Base-by-base conservation (phyloP, 2,888 invertebrate species). In the Mesorhabditis belari region DNA sequence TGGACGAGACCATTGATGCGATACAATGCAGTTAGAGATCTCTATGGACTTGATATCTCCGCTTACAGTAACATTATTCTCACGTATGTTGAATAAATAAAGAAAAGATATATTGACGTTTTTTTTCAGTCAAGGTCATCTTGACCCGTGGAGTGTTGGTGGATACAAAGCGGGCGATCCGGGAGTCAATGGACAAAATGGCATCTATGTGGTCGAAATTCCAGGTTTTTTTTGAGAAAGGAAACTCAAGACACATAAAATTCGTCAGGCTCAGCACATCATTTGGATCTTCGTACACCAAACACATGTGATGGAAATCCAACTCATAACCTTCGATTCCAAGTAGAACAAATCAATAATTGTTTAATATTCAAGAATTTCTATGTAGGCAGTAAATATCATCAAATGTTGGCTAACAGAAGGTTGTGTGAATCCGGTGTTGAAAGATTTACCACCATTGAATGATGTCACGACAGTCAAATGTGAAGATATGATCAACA, bases 91-190 rank as follows among this genome's bases (percentile, higher is more conserved):
- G 12, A 52, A 27, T 5, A 17, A 19, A 4, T 53, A 53, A 6
- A 49, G 1, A 17, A n/a, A 23, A 19, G 52, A 51, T 19, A 51
- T 19, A 51, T 44, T 12, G 17, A 24, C 49, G 9, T 27, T 51
- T 5, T 29, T 44, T 65, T 76, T 50, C 77, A 84, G 84, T 60
- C 84, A 84, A 76, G 84, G 84, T 23, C 62, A 75, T 35, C 71
- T 83, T 49, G 84, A 85, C 64, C 84, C 84, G 3, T 85, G 84
- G 84, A 82, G 82, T 23, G 79, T 81, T 3, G 83, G 83, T n/a
- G 84, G 84, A n/a, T 68, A 67, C 56, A 60, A 57, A 49, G 12
- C 54, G 21, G 25, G 12, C 54, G 29, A 55, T 1, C 55, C 55
- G 17, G 50, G 55, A 21, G 60, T 26, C 44, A 59, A 66, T 24